Percentiles rank a stretch among this genome's conserved stretches.
Evolutionary conservation across 2,888 invertebrate genomes (phyloP).

Genomic region (Rhorus exstirpatorius): DNA sequence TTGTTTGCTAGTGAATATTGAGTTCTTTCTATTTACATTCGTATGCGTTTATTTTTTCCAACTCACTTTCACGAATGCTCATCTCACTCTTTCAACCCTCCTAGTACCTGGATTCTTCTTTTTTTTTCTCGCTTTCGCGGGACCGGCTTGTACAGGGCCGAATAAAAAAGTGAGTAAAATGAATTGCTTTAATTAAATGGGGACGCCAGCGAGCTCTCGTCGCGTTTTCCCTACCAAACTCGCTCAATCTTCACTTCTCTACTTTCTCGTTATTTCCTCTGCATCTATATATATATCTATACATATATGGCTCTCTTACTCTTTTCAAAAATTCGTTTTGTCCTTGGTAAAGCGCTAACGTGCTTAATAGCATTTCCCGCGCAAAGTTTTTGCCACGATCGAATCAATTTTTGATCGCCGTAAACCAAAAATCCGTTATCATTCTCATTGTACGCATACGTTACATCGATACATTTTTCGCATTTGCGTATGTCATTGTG

Average conservation of each 20-base stretch:
- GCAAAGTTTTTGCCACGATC: constrained; percentile 48
- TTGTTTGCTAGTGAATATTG: constrained; percentile 38
- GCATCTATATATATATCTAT: constrained; percentile 20
- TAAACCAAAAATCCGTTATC: constrained; percentile 41
- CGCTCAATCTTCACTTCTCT: constrained; percentile 28
- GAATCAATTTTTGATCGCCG: constrained; percentile 45
- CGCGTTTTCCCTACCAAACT: constrained; percentile 42
- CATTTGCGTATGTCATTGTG: background rate
- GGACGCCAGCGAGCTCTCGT: constrained; percentile 53
- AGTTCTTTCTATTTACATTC: constrained; percentile 45
- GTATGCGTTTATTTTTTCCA: constrained; percentile 31
- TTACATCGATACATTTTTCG: background rate
- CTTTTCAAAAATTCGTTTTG: constrained; percentile 80
- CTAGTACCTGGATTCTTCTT: background rate
- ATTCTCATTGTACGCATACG: constrained; percentile 5
- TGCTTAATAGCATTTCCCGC: constrained; percentile 68
- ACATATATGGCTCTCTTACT: constrained; percentile 19
- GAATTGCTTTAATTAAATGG: constrained; percentile 81
- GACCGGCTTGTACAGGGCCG: constrained; percentile 50
- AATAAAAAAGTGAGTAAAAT: constrained; percentile 68
- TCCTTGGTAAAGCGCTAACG: constrained; percentile 80
- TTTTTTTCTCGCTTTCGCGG: constrained; percentile 1
- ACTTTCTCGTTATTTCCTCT: constrained; percentile 16
- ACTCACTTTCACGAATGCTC: constrained; percentile 34
- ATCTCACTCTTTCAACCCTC: constrained; percentile 2